Conservation (phyloP, 2,797 vertebrate genomes). For the Syndactyla subalaris region DNA sequence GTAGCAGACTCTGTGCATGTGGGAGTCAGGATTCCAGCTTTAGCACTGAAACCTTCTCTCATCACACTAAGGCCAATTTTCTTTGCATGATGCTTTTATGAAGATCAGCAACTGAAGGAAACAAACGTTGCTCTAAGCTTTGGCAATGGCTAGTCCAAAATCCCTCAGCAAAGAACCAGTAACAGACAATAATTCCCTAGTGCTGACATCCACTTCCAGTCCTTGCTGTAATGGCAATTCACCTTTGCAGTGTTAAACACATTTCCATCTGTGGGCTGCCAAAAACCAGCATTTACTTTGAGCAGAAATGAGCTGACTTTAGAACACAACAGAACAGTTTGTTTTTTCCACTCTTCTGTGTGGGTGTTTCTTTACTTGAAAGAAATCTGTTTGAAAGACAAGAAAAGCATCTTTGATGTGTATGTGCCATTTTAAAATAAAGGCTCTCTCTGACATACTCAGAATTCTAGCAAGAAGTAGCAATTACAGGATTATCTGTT, state of each 20-base stretch:
- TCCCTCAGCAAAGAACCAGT: not conserved
- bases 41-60: not conserved
- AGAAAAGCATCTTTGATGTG: slow-evolving; percentile 69
- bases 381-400: slow-evolving; percentile 35
- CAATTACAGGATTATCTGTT: slow-evolving; percentile 76
- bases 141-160: not conserved
- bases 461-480: slow-evolving; percentile 62
- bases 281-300: slow-evolving; percentile 28
- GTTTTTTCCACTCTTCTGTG: not conserved
- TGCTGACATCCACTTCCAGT: slow-evolving; percentile 20
- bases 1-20: fast-evolving
- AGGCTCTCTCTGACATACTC: slow-evolving; percentile 18
- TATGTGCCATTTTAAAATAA: slow-evolving; percentile 59
- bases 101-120: slow-evolving; percentile 8
- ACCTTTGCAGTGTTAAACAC: slow-evolving; percentile 11
- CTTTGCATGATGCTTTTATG: not conserved
- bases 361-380: slow-evolving; percentile 50
- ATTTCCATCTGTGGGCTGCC: slow-evolving; percentile 29
- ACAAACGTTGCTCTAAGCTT: not conserved
- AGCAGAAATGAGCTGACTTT: not conserved
- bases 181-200: not conserved
- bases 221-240: not conserved
- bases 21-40: not conserved
- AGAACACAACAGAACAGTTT: not conserved
- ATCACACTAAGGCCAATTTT: not conserved